Evolutionary conservation across 2,797 vertebrate species (phyloP).

Genomic region (Parauchenoglanis punctatus): DNA sequence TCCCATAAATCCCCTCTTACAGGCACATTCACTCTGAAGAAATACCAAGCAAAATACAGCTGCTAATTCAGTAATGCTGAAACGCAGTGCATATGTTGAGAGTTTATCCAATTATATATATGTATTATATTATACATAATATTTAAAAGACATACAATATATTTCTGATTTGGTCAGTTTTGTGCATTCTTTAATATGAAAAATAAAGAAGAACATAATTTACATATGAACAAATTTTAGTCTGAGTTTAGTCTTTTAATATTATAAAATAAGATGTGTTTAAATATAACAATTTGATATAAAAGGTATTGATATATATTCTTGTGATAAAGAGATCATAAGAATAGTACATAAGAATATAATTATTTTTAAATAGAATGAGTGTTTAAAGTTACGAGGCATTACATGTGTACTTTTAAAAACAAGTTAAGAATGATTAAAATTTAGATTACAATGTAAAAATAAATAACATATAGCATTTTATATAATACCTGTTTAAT

Average conservation of each 20-base stretch:
- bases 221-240: no score
- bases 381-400: background rate
- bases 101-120: background rate
- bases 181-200: no score
- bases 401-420: background rate
- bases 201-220: no score
- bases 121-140: no score
- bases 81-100: background rate
- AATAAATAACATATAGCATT: background rate
- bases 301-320: background rate
- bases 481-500: background rate
- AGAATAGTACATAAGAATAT: background rate
- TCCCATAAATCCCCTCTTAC: conserved; percentile 83
- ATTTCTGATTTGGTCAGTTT: no score
- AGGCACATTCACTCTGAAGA: conserved; percentile 84
- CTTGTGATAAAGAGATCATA: background rate
- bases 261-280: no score
- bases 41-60: conserved; percentile 18
- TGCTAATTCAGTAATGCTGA: background rate
- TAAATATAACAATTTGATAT: no score
- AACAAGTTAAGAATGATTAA: background rate
- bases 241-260: no score
- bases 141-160: no score
- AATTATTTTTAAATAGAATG: background rate
- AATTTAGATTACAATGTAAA: background rate